Evolutionary conservation across 2,888 invertebrate genomes (phyloP), one percentile per base, ranked within the genome.

Genomic region (Octonoba sinensis): DNA sequence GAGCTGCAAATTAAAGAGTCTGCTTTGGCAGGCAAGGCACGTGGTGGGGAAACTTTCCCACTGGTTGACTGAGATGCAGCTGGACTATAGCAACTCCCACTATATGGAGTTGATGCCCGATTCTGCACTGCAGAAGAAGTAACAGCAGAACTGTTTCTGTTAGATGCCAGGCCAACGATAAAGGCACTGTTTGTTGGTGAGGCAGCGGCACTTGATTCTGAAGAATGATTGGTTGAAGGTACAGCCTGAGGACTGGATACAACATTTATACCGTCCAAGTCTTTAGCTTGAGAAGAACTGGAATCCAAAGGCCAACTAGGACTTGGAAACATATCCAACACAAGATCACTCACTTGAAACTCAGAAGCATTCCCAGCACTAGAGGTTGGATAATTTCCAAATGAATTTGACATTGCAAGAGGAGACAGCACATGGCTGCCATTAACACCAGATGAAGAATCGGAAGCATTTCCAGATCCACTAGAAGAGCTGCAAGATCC

Each of bases 251-350:
- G 79, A 47, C 75, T 82, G 11, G 82, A 66, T 2, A 67, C 76
- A 71, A 62, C 57, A 56, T 70, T 76, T 46, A 51, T 44, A 15
- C 60, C 57, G 12, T 81, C 81, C 15, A 57, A 74, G n/a, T 81
- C 81, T 27, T 70, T 81, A n/a, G 73, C 51, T 64, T 81, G 74
- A 13, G 81, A 22, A 11, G 74, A 70, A 18, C 46, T 64, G 44
- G 69, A 66, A n/a, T 77, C 82, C 3, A 84, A 16, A 24, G 62
- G 71, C 84, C 85, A 85, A 54, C 60, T 83, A 20, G 78, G 57
- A 18, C 36, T 60, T 4, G 84, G 82, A 59, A 84, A 85, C 16
- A 85, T 59, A 57, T 85, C 84, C n/a, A 84, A 51, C n/a, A 62
- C 72, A 27, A 85, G 60, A 36, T 85, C 85, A 65, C 54, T 65